These are phyloP conservation scores for Pinctada fucata DNA, from an alignment of 2,888 invertebrate species.

Conservation along the genomic window DNA sequence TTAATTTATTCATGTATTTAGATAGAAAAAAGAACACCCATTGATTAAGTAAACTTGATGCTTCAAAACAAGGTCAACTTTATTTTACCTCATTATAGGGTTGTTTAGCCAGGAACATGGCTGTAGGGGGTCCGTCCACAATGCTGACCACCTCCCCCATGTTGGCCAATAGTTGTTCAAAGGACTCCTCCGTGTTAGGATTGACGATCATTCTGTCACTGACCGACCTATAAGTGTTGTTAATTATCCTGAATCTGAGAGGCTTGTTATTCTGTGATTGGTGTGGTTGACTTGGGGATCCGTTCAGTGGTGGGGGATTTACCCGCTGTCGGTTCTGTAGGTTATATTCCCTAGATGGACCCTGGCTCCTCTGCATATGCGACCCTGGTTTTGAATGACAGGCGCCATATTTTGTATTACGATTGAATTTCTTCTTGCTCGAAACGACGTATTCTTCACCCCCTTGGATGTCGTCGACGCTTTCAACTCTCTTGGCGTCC, in stretches of 20 bases:
- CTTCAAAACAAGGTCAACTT: too few species aligned
- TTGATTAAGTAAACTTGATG: too few species aligned
- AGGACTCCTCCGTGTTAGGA: slow-evolving; percentile 30
- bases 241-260: slow-evolving; percentile 28
- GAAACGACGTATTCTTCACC: slow-evolving; percentile 38
- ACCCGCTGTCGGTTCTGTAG: slow-evolving; percentile 8
- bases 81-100: slow-evolving; percentile 28
- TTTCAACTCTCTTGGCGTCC: slow-evolving; percentile 19
- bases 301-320: not conserved
- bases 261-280: slow-evolving; percentile 1
- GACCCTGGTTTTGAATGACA: slow-evolving; percentile 26
- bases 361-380: slow-evolving; percentile 17
- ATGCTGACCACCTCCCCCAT: slow-evolving; percentile 35
- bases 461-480: slow-evolving; percentile 30
- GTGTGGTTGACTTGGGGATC: slow-evolving; percentile 7
- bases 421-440: slow-evolving; percentile 16
- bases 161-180: slow-evolving; percentile 27
- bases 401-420: slow-evolving; percentile 13
- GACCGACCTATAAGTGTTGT: slow-evolving; percentile 27
- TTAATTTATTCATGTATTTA: too few species aligned
- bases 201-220: slow-evolving; percentile 37
- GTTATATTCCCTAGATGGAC: slow-evolving; percentile 14
- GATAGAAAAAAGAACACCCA: too few species aligned
- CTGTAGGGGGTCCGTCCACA: slow-evolving; percentile 15
- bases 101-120: slow-evolving; percentile 15